Evolutionary conservation across 2,888 invertebrate genomes (phyloP).

Genomic region (Scrobipalpa costella): DNA sequence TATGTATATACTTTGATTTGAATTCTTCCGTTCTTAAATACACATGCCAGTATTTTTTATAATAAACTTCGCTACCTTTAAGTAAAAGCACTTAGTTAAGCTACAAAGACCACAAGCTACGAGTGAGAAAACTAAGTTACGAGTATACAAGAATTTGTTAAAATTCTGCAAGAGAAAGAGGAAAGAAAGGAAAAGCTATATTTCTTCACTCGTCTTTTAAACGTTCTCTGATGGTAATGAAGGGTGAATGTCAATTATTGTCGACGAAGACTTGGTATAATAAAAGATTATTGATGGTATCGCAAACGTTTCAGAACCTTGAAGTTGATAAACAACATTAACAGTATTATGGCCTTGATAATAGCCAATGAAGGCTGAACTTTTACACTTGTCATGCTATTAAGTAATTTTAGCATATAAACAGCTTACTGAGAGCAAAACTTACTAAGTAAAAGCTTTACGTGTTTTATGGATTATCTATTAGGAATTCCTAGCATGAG

Average conservation of each 20-base stretch:
- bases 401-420: background rate
- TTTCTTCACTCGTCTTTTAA: conserved; percentile 4
- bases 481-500: background rate
- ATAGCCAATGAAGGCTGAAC: background rate
- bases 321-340: conserved; percentile 24
- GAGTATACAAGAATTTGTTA: background rate
- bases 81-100: background rate
- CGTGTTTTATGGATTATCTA: background rate
- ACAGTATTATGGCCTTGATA: background rate
- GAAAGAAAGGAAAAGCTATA: conserved; percentile 12
- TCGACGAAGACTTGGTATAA: background rate
- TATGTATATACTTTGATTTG: too few species aligned
- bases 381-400: background rate
- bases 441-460: background rate
- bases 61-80: background rate
- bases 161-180: background rate
- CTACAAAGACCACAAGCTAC: background rate
- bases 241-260: background rate
- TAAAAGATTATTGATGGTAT: conserved; percentile 26
- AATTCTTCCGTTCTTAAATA: too few species aligned
- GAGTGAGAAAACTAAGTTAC: background rate
- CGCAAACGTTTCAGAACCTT: conserved; percentile 14
- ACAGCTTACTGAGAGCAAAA: background rate
- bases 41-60: too few species aligned
- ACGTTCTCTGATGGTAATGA: conserved; percentile 10